Conservation (phyloP, 2,888 invertebrate species). For the Tipula confusa region DNA sequence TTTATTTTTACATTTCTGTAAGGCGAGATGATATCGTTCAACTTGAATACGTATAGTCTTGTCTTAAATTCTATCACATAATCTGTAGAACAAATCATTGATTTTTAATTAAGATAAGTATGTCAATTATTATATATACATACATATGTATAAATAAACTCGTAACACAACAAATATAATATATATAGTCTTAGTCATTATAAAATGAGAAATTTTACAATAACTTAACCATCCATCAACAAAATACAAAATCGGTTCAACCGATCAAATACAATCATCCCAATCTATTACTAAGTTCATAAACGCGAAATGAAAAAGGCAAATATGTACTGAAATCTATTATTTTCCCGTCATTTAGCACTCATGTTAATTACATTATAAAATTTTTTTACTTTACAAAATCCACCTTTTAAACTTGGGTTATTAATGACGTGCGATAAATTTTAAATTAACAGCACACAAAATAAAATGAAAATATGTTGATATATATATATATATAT, state of each 20-base stretch:
- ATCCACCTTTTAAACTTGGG: constrained; percentile 15
- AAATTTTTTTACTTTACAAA: neutral
- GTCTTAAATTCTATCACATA: neutral
- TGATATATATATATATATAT: too few species aligned
- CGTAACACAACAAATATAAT: too few species aligned
- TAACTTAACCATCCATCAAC: neutral
- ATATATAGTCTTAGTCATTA: neutral
- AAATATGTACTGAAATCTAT: neutral
- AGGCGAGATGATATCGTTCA: neutral
- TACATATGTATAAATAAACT: neutral
- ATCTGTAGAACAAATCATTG: neutral
- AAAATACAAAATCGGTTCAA: neutral
- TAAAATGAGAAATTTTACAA: neutral
- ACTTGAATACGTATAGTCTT: neutral
- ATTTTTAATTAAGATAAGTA: constrained; percentile 7
- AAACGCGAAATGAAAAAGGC: neutral
- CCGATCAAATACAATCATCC: neutral
- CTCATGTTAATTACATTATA: constrained; percentile 20
- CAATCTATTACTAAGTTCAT: neutral
- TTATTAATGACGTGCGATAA: constrained; percentile 29
- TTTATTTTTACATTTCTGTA: neutral
- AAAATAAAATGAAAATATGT: neutral
- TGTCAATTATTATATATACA: neutral
- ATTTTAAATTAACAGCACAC: neutral
- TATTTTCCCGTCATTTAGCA: constrained; percentile 3